Conservation (phyloP, 2,797 vertebrate species). For the Crenichthys baileyi region DNA sequence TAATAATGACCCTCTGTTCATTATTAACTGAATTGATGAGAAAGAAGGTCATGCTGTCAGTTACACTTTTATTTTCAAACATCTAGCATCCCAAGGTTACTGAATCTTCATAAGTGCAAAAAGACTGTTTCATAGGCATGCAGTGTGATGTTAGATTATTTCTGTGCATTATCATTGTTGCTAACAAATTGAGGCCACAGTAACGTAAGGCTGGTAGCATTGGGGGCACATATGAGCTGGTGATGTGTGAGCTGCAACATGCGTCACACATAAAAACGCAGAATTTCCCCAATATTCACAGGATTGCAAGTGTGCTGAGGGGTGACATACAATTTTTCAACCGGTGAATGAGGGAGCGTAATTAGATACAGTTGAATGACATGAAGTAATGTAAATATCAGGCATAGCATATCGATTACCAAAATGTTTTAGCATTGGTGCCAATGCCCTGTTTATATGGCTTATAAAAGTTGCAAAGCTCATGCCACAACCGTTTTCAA, state of each 20-base stretch:
- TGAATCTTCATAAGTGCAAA: background rate
- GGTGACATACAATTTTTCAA: too few species aligned
- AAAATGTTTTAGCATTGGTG: background rate
- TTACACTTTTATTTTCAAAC: background rate
- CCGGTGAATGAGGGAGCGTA: too few species aligned
- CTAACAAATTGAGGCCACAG: too few species aligned
- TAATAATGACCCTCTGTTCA: background rate
- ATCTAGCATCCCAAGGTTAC: background rate
- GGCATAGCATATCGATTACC: background rate
- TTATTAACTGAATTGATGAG: background rate
- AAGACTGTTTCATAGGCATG: too few species aligned
- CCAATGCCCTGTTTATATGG: background rate
- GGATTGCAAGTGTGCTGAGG: too few species aligned
- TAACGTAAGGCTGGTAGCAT: too few species aligned
- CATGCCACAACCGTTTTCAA: background rate
- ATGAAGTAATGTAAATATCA: background rate
- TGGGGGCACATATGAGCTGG: too few species aligned
- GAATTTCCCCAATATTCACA: too few species aligned
- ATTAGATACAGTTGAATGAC: background rate
- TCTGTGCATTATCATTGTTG: too few species aligned
- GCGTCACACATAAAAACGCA: too few species aligned
- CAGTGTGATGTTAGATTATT: too few species aligned
- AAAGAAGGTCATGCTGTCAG: background rate
- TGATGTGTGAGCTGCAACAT: too few species aligned
- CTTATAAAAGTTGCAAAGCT: background rate